Evolutionary conservation across 2,113 vertebrate species (phyloP).

Genomic region (Laticauda laticaudata): DNA sequence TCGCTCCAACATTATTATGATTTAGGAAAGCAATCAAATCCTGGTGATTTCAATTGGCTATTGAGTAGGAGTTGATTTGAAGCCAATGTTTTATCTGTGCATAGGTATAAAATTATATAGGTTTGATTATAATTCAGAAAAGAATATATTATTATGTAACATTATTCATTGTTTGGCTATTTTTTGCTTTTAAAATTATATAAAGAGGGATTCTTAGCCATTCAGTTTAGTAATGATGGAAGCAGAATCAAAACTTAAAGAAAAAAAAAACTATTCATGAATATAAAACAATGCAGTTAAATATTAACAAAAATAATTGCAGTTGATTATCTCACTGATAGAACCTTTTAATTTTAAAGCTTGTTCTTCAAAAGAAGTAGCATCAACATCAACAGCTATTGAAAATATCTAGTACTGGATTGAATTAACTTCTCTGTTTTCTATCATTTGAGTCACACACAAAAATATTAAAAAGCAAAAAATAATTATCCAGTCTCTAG

Average conservation of each 20-base stretch:
- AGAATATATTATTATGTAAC: background rate
- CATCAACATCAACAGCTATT: background rate
- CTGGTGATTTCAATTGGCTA: background rate
- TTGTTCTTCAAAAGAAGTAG: background rate
- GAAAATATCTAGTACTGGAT: background rate
- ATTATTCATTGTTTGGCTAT: background rate
- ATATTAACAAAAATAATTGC: background rate
- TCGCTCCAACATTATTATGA: background rate
- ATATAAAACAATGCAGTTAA: background rate
- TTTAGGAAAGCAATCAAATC: background rate
- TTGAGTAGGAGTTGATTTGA: background rate
- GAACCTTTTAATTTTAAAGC: background rate
- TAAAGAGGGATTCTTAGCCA: background rate
- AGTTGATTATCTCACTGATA: background rate
- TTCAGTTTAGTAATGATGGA: background rate
- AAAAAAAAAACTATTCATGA: background rate
- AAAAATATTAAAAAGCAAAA: conserved; percentile 27
- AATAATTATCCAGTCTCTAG: conserved; percentile 43
- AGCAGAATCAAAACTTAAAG: background rate
- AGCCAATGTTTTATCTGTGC: background rate
- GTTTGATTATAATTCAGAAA: background rate
- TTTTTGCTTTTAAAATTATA: background rate
- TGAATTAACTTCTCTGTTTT: conserved; percentile 26
- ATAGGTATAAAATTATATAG: background rate
- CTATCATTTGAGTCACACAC: conserved; percentile 29